A percentile compares a stretch with the other conserved stretches of the same genome.
These are phyloP conservation scores for Acrossocheilus fasciatus DNA, from an alignment of 2,797 vertebrate species.

Conservation along the genomic window DNA sequence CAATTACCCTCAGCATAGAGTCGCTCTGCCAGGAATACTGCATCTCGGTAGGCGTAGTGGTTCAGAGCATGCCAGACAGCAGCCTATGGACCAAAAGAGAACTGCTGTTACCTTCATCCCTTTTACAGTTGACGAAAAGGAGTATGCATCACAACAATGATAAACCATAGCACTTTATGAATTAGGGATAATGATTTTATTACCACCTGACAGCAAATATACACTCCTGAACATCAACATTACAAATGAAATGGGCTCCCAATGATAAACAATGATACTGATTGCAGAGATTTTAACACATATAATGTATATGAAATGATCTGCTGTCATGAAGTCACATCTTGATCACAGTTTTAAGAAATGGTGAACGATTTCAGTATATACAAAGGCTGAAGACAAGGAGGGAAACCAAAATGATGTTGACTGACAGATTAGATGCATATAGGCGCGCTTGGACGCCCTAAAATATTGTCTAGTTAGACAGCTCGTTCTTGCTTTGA, in stretches of 20 bases:
- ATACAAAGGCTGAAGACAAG: not conserved
- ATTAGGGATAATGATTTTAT: not conserved
- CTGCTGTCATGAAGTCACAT: not conserved
- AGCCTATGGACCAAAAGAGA: conserved; percentile 81
- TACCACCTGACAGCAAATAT: not conserved
- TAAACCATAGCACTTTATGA: not conserved
- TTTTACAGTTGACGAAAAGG: not conserved
- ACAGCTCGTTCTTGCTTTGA: not conserved
- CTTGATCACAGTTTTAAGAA: not conserved
- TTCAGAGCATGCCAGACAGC: conserved; percentile 99
- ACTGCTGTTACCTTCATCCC: not conserved
- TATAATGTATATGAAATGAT: not conserved
- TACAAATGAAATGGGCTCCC: not conserved
- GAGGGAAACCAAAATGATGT: conserved; percentile 1
- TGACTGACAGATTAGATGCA: not conserved
- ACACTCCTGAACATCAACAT: not conserved
- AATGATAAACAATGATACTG: not conserved
- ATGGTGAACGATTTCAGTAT: not conserved
- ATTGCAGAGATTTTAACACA: not conserved
- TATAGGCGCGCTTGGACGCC: not conserved
- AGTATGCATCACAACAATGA: not conserved
- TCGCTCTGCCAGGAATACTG: conserved; percentile 96
- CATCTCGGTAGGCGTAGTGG: conserved; percentile 97
- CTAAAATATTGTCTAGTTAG: not conserved
- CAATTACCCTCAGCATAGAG: conserved; percentile 94